Base-by-base conservation (phyloP, 2,888 invertebrate genomes). In the Hypomecis punctinalis region DNA sequence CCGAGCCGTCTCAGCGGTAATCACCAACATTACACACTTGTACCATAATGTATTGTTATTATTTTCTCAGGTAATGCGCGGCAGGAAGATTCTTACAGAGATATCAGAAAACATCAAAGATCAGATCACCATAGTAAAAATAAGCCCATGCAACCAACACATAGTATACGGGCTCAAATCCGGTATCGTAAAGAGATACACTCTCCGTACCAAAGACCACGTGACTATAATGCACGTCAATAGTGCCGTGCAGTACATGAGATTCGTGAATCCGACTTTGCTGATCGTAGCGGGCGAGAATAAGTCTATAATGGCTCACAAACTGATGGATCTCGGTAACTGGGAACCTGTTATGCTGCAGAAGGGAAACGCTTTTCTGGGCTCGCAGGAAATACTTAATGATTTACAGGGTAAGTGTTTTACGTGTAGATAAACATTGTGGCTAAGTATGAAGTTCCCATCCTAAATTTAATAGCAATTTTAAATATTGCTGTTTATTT, bases 81-180 rank as follows among this genome's bases (percentile, higher is more conserved):
- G 93, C 37, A 85, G 90, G 64, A 86, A 89, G 67, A 76, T 89
- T 0, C 71, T 93, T 43, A 85, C 88, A 47, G 93, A 93, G 82
- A 89, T 93, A 59, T 76, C 85, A 3, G 86, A 90, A 23, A 85
- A 85, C 61, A 71, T 85, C 0, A 84, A 91, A 49, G 93, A 91
- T 40, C 87, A 83, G 55, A 91, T 94, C 54, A 91, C 89, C 0
- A 80, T 80, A 5, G 82, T 94, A 1, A 88, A 86, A 58, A 87
- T 94, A 67, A 91, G 92, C 0, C 89, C 93, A 0, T 91, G 94
- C 79, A 94, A 93, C 70, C 90, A 89, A 40, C 89, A 91, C 76
- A 80, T 94, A 0, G 75, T 94, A 8, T 94, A 93, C 75, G 91
- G 93, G 0, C 85, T 93, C 0, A 84, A 87, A 11, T 90, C 90